phyloP scores from a whole-genome alignment of 2,797 vertebrate species.

The Gymnothorax javanicus region DNA sequence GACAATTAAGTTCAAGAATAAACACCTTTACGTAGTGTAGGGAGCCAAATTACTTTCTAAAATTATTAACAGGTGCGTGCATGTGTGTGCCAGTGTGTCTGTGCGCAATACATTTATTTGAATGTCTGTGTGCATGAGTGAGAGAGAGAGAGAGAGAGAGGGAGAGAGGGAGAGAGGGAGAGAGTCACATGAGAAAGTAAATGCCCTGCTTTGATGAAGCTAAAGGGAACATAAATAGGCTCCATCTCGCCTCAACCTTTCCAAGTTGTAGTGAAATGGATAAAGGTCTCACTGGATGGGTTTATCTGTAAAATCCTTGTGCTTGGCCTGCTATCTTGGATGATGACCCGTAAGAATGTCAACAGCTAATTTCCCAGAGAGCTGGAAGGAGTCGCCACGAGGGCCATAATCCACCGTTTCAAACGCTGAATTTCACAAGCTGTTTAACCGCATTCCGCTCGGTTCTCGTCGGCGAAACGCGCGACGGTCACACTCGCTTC shows the following conservation, averaged over 20 bases:
- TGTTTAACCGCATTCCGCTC: conserved; percentile 67
- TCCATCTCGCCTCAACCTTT: conserved; percentile 71
- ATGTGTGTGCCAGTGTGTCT: not conserved
- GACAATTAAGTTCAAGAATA: not conserved
- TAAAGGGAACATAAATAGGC: conserved; percentile 69
- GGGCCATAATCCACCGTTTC: conserved; percentile 82
- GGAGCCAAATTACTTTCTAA: not conserved
- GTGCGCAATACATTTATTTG: conserved; percentile 13
- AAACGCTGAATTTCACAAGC: conserved; percentile 78
- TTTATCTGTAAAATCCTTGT: conserved; percentile 89
- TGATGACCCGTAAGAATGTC: conserved; percentile 92
- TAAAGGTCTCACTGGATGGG: conserved; percentile 82
- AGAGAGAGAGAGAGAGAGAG: not conserved
- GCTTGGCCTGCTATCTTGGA: conserved; percentile 82
- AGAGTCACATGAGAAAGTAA: not conserved
- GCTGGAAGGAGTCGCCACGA: conserved; percentile 74
- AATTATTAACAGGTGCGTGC: not conserved
- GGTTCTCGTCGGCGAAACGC: conserved; percentile 51
- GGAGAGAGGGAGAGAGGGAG: not conserved
- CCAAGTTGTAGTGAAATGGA: conserved; percentile 77
- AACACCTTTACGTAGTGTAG: not conserved
- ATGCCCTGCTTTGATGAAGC: conserved; percentile 31
- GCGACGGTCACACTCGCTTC: not conserved
- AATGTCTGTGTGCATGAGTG: not conserved
- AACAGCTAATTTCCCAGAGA: conserved; percentile 90